Percentiles rank a stretch among this genome's conserved stretches.
These are phyloP conservation scores for Lophius americanus DNA, from an alignment of 2,797 vertebrate species.

Conservation along the genomic window DNA sequence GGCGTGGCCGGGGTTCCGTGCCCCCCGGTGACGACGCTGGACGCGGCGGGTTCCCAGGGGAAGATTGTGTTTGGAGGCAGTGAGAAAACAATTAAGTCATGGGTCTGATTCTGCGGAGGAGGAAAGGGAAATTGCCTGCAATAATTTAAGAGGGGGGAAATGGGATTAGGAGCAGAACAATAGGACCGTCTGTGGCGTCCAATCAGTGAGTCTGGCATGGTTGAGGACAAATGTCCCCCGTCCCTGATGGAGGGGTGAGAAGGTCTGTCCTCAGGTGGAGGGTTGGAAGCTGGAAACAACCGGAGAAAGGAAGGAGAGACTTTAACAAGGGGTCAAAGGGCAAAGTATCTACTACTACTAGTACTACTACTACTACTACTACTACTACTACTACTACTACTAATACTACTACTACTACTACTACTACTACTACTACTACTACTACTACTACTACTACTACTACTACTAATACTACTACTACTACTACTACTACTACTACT, in stretches of 20 bases:
- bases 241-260: background rate
- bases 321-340: too few relatives aligned
- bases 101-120: constrained; percentile 46
- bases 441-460: too few relatives aligned
- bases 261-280: too few relatives aligned
- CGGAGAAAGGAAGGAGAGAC: too few relatives aligned
- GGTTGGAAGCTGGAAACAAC: too few relatives aligned
- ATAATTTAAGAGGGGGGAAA: constrained; percentile 46
- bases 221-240: constrained; percentile 20
- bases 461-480: too few relatives aligned
- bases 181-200: constrained; percentile 37
- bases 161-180: constrained; percentile 59
- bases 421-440: too few relatives aligned
- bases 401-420: too few relatives aligned
- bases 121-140: constrained; percentile 67
- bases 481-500: too few relatives aligned
- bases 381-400: too few relatives aligned
- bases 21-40: constrained; percentile 33
- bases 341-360: too few relatives aligned
- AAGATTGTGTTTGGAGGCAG: constrained; percentile 33
- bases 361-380: too few relatives aligned
- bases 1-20: constrained; percentile 53
- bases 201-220: constrained; percentile 25
- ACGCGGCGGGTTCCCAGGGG: constrained; percentile 68
- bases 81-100: constrained; percentile 73